Percentiles rank a stretch among this genome's conserved stretches.
phyloP scores from a whole-genome alignment of 2,888 invertebrate genomes.

The Prosapia bicincta region DNA sequence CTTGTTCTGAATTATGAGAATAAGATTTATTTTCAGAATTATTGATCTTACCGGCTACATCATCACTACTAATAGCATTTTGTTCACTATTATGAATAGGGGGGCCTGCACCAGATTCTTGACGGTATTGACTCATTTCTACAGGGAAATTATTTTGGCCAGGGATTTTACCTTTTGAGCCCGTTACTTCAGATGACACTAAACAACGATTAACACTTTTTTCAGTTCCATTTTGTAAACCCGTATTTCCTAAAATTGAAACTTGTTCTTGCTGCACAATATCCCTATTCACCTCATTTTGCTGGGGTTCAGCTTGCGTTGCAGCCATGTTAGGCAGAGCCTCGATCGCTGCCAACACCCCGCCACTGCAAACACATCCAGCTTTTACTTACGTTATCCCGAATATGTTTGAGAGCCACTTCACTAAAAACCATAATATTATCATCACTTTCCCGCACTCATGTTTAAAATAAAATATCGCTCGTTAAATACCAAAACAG shows the following conservation, averaged over 20 bases:
- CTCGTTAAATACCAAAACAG: conserved; percentile 33
- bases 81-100: conserved; percentile 42
- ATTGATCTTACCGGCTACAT: conserved; percentile 40
- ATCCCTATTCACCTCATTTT: conserved; percentile 67
- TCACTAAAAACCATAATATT: conserved; percentile 40
- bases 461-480: conserved; percentile 28
- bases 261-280: conserved; percentile 63
- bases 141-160: conserved; percentile 32
- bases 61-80: conserved; percentile 40
- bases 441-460: conserved; percentile 41
- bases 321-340: conserved; percentile 70
- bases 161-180: conserved; percentile 36
- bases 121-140: conserved; percentile 46
- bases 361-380: conserved; percentile 54
- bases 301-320: conserved; percentile 80
- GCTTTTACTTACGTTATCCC: conserved; percentile 42
- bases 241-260: conserved; percentile 63
- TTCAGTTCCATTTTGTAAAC: conserved; percentile 73
- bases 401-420: conserved; percentile 42
- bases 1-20: conserved; percentile 39
- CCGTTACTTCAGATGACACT: conserved; percentile 39
- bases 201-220: conserved; percentile 62
- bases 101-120: conserved; percentile 60
- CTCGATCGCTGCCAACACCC: conserved; percentile 59
- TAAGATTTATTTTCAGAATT: conserved; percentile 40